Evolutionary conservation across 2,888 invertebrate genomes (phyloP).

Genomic region (Lobophora halterata): DNA sequence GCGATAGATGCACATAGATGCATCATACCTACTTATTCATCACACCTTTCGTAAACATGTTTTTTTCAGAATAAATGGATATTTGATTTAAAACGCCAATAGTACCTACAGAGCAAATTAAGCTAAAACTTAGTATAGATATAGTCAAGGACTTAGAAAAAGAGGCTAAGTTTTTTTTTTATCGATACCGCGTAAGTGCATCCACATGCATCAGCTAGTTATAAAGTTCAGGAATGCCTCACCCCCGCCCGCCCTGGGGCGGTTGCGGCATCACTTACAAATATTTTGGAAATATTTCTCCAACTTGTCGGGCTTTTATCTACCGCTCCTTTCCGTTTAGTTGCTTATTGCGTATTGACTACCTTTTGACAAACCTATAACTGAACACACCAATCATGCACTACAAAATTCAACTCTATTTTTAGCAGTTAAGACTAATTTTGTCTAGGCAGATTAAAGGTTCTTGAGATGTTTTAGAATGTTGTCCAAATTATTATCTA

Average conservation of each 20-base stretch:
- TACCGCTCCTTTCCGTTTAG: slow-evolving; percentile 77
- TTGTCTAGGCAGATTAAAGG: slow-evolving; percentile 6
- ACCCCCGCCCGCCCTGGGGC: slow-evolving; percentile 48
- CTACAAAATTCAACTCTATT: slow-evolving; percentile 19
- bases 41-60: too few relatives aligned
- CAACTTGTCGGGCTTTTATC: slow-evolving; percentile 78
- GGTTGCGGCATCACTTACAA: slow-evolving; percentile 68
- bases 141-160: too few relatives aligned
- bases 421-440: background rate
- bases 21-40: too few relatives aligned
- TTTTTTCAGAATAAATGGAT: too few relatives aligned
- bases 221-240: too few relatives aligned
- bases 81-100: too few relatives aligned
- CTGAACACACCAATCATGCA: slow-evolving; percentile 10
- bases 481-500: slow-evolving; percentile 59
- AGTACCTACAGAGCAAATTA: too few relatives aligned
- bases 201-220: too few relatives aligned
- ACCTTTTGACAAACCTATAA: slow-evolving; percentile 11
- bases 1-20: too few relatives aligned
- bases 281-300: slow-evolving; percentile 81
- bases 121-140: too few relatives aligned
- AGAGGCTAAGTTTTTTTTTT: too few relatives aligned
- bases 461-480: slow-evolving; percentile 28
- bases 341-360: slow-evolving; percentile 58
- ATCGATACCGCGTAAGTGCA: too few relatives aligned